Percentiles rank a stretch among this genome's conserved stretches.
These are phyloP conservation scores for Melanerpes aurifrons DNA, from an alignment of 2,113 vertebrate genomes.

Conservation along the genomic window DNA sequence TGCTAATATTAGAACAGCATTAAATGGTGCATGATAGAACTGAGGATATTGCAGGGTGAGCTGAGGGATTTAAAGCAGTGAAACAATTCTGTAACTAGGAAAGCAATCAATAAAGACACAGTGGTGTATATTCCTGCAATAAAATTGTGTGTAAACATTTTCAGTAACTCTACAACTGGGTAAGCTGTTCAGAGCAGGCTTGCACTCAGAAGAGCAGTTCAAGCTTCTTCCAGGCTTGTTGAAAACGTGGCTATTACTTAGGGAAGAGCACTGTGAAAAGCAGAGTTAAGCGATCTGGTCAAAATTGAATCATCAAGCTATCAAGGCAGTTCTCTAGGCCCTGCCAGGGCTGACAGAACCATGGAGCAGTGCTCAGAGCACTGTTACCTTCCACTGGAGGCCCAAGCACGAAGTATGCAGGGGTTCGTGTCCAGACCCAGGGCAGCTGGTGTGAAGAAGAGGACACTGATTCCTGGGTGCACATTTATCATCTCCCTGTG, in stretches of 20 bases:
- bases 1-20: slow-evolving; percentile 67
- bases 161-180: slow-evolving; percentile 21
- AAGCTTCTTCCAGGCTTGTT: not conserved
- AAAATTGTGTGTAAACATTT: slow-evolving; percentile 39
- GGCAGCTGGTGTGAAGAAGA: not conserved
- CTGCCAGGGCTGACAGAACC: rapidly evolving
- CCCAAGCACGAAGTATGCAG: rapidly evolving
- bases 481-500: rapidly evolving
- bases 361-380: not conserved
- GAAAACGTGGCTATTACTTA: not conserved
- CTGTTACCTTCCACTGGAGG: rapidly evolving
- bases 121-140: slow-evolving; percentile 13
- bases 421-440: rapidly evolving
- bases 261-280: slow-evolving; percentile 10
- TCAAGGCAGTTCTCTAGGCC: not conserved
- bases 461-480: not conserved
- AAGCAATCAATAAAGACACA: slow-evolving; percentile 22
- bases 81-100: not conserved
- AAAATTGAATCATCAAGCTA: not conserved
- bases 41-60: not conserved
- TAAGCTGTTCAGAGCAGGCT: slow-evolving; percentile 43
- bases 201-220: slow-evolving; percentile 4
- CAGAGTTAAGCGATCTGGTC: not conserved
- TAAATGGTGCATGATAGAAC: slow-evolving; percentile 33
- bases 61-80: not conserved